Percentiles rank a stretch among this genome's conserved stretches.
These are phyloP conservation scores for Cephus rjabovi DNA, from an alignment of 2,888 invertebrate genomes.

Conservation along the genomic window DNA sequence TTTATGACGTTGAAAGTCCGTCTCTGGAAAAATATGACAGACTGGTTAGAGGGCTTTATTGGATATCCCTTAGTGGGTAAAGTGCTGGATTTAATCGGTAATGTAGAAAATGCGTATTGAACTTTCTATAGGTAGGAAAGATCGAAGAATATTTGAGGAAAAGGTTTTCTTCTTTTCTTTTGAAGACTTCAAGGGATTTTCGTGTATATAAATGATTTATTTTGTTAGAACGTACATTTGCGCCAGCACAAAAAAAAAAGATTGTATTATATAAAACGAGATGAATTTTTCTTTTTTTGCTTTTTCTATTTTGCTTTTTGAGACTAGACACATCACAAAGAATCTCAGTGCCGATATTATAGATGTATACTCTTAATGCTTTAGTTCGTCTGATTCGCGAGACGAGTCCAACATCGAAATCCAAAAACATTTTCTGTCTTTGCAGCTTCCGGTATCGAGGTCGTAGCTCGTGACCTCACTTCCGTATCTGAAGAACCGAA, in stretches of 20 bases:
- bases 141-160: neutral
- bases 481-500: neutral
- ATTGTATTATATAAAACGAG: slow-evolving; percentile 37
- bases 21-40: neutral
- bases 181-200: neutral
- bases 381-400: neutral
- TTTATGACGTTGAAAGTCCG: neutral
- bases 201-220: slow-evolving; percentile 46
- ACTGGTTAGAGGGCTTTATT: neutral
- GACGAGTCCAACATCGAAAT: slow-evolving; percentile 4
- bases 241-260: slow-evolving; percentile 56
- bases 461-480: neutral
- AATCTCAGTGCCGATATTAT: slow-evolving; percentile 17
- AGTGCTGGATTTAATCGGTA: neutral
- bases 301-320: slow-evolving; percentile 31
- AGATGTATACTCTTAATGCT: neutral
- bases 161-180: neutral
- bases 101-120: neutral
- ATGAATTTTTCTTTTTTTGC: slow-evolving; percentile 18
- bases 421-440: slow-evolving; percentile 2
- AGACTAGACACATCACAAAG: slow-evolving; percentile 46
- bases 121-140: neutral
- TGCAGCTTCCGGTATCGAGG: slow-evolving; percentile 8
- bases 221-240: slow-evolving; percentile 57
- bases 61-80: neutral